Evolutionary conservation across 2,888 invertebrate species (phyloP).

Genomic region (Eupithecia inturbata): DNA sequence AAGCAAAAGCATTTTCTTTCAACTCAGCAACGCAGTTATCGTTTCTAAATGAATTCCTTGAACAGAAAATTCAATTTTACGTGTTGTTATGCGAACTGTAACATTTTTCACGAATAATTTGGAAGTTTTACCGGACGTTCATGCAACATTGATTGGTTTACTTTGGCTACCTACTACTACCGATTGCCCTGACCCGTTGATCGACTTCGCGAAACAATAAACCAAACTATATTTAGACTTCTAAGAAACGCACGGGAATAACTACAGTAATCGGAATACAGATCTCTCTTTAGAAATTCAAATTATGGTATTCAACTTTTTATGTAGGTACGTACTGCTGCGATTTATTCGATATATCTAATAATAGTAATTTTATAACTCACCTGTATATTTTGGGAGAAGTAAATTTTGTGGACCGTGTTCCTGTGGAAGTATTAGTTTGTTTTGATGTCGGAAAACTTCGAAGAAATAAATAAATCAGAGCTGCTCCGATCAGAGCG

Average conservation of each 20-base stretch:
- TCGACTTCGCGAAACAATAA: constrained; percentile 24
- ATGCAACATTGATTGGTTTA: constrained; percentile 5
- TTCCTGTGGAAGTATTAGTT: constrained; percentile 13
- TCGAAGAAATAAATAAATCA: constrained; percentile 46
- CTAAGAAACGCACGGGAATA: constrained; percentile 45
- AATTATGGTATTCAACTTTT: constrained; percentile 51
- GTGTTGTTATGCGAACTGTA: background rate
- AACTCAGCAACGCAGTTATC: background rate
- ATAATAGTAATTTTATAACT: constrained; percentile 26
- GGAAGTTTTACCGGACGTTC: constrained; percentile 1
- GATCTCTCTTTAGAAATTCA: constrained; percentile 60
- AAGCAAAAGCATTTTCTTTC: background rate
- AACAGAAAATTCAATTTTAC: background rate
- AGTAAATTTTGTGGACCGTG: constrained; percentile 15
- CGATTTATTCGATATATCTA: constrained; percentile 32
- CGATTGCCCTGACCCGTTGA: constrained; percentile 32
- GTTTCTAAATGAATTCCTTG: background rate
- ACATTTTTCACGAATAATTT: background rate
- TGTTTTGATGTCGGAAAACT: constrained; percentile 21
- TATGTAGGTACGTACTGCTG: constrained; percentile 12
- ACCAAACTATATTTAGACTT: constrained; percentile 46
- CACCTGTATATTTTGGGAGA: constrained; percentile 32
- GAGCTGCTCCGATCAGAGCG: constrained; percentile 52
- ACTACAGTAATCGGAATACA: constrained; percentile 46
- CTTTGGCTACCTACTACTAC: background rate